Conservation (phyloP, 2,113 vertebrate genomes). For the Etheostoma spectabile region DNA sequence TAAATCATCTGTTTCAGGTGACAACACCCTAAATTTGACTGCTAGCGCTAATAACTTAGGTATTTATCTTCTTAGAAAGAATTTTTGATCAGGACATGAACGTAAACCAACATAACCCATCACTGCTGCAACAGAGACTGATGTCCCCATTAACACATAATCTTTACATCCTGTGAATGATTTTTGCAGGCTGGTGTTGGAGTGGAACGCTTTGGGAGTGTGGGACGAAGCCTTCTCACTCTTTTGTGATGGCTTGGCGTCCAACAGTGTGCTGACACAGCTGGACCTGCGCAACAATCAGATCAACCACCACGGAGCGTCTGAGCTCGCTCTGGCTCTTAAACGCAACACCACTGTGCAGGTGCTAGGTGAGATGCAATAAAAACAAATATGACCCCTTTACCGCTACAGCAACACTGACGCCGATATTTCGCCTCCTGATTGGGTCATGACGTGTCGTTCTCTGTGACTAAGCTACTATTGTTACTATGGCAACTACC, state of each 20-base stretch:
- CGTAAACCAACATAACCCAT: neutral
- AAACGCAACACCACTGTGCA: conserved; percentile 85
- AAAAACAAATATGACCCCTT: neutral
- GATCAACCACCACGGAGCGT: conserved; percentile 91
- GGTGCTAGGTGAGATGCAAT: conserved; percentile 87
- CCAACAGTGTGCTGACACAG: conserved; percentile 81
- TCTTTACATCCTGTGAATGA: neutral
- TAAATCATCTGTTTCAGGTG: no score
- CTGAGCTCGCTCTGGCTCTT: conserved; percentile 88
- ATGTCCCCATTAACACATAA: neutral
- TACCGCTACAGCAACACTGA: no score
- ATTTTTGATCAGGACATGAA: neutral
- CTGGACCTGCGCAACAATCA: conserved; percentile 98
- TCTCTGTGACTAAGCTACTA: no score
- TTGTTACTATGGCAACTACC: no score
- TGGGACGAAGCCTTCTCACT: conserved; percentile 92
- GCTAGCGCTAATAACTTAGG: neutral
- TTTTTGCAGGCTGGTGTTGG: conserved; percentile 88
- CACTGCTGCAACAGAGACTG: neutral
- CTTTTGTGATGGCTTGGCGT: conserved; percentile 90
- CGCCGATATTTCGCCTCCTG: no score
- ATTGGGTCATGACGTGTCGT: no score
- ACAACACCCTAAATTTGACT: neutral
- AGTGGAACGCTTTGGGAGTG: conserved; percentile 93
- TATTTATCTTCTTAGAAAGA: neutral